Evolutionary conservation across 2,113 vertebrate species (phyloP).

Genomic region (Uria lomvia): DNA sequence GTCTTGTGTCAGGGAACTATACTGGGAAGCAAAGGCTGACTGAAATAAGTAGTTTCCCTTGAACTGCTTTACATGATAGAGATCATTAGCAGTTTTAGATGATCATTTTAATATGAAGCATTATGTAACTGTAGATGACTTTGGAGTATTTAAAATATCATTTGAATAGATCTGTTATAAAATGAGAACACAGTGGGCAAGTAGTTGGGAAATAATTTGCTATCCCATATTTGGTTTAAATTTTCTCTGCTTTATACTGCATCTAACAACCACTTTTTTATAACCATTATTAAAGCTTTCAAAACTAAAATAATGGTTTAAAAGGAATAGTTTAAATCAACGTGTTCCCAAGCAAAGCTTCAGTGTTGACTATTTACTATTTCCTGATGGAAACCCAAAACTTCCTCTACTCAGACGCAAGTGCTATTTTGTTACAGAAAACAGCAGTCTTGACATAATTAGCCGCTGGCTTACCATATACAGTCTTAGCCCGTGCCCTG

Average conservation of each 20-base stretch:
- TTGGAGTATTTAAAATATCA: conserved; percentile 5
- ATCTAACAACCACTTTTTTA: background rate
- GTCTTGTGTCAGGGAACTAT: background rate
- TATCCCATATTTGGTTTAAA: background rate
- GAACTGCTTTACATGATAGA: background rate
- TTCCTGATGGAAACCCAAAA: background rate
- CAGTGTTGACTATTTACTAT: background rate
- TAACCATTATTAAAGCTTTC: background rate
- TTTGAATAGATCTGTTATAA: conserved; percentile 23
- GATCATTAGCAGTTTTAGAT: background rate
- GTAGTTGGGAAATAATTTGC: background rate
- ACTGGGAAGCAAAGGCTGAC: background rate
- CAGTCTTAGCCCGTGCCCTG: background rate
- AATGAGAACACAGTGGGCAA: background rate
- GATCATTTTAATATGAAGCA: background rate
- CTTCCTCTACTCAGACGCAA: background rate
- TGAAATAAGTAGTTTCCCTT: background rate
- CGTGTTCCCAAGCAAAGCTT: background rate
- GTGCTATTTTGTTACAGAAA: background rate
- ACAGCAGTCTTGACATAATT: background rate
- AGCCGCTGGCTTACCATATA: background rate
- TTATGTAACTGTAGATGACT: conserved; percentile 18
- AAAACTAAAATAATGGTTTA: background rate
- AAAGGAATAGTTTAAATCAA: background rate
- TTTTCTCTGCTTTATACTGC: background rate